Evolutionary conservation across 2,797 vertebrate genomes (phyloP).

Genomic region (Typhlichthys subterraneus): DNA sequence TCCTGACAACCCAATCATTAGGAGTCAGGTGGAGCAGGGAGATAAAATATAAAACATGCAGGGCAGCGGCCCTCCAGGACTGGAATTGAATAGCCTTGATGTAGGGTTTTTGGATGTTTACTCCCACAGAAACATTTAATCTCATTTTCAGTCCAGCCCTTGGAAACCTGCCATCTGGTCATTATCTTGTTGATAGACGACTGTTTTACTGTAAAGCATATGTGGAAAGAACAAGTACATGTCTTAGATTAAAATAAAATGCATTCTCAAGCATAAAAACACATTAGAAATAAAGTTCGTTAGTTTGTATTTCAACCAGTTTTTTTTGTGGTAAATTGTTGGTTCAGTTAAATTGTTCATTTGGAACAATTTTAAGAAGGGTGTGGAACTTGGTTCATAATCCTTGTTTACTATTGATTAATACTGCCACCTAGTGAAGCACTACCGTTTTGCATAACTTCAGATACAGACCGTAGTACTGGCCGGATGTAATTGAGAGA

Average conservation of each 20-base stretch:
- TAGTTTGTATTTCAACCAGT: no score
- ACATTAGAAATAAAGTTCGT: no score
- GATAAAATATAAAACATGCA: no score
- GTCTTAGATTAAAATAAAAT: background rate
- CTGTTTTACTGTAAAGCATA: background rate
- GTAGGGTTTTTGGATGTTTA: background rate
- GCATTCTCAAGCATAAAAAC: no score
- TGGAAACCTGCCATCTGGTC: background rate
- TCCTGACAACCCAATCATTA: no score
- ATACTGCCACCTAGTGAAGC: conserved; percentile 60
- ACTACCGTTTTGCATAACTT: background rate
- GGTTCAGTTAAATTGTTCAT: no score
- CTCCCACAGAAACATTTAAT: conserved; percentile 11
- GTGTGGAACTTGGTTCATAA: background rate
- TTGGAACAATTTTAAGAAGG: background rate
- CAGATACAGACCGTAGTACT: background rate
- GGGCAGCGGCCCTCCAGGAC: no score
- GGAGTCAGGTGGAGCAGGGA: no score
- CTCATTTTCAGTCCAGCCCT: background rate
- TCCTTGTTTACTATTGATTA: background rate
- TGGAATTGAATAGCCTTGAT: no score
- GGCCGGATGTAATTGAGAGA: background rate
- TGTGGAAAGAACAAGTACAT: background rate
- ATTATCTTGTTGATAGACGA: background rate
- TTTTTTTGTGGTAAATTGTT: no score